phyloP scores from a whole-genome alignment of 2,113 vertebrate genomes.

The Gobiocypris rarus region DNA sequence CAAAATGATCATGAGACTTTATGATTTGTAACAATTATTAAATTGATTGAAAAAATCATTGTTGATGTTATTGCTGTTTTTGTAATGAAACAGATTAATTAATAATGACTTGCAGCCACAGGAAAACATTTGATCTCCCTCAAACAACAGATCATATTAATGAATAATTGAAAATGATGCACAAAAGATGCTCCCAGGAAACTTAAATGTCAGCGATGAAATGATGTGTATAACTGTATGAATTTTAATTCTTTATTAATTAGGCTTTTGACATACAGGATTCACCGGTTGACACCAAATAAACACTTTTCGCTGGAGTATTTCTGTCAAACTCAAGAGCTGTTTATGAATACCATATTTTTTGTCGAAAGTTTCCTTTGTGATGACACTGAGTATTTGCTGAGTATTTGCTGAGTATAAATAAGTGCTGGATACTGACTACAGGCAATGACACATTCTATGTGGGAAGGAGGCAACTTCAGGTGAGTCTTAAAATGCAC shows the following conservation, averaged over 20 bases:
- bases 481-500: slow-evolving; percentile 54
- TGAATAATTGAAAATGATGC: not conserved
- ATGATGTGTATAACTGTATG: not conserved
- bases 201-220: not conserved
- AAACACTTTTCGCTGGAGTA: too few species aligned
- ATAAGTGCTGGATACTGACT: slow-evolving; percentile 48
- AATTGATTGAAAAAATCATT: not conserved
- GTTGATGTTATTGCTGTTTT: not conserved
- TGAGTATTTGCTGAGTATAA: slow-evolving; percentile 51
- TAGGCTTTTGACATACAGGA: not conserved
- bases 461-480: slow-evolving; percentile 36
- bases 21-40: not conserved
- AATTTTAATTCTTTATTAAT: not conserved
- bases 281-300: too few species aligned
- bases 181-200: not conserved
- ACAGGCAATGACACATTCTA: slow-evolving; percentile 20
- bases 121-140: too few species aligned
- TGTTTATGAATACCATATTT: too few species aligned
- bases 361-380: slow-evolving; percentile 42
- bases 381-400: too few species aligned
- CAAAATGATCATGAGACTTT: not conserved
- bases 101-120: too few species aligned
- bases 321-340: too few species aligned
- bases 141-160: not conserved
- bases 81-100: too few species aligned